Percentiles rank a stretch among this genome's conserved stretches.
Conservation (phyloP, 2,113 vertebrate genomes). For the Camelus dromedarius region DNA sequence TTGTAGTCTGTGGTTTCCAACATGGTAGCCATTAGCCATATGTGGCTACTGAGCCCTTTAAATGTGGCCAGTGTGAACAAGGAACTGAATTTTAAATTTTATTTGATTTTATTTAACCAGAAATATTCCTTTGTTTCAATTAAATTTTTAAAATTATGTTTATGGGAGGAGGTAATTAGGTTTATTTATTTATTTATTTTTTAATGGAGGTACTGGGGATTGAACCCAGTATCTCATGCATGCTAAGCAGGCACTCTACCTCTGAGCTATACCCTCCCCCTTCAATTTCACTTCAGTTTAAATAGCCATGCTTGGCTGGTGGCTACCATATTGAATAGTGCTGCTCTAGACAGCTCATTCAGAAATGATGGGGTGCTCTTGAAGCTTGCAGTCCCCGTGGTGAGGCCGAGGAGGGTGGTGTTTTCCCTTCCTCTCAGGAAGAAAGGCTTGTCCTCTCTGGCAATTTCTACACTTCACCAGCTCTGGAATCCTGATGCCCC, state of each 20-base stretch:
- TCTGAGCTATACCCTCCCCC: too few relatives aligned
- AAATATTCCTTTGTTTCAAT: background rate
- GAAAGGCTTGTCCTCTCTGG: conserved; percentile 60
- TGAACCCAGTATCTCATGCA: too few relatives aligned
- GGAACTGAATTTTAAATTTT: background rate
- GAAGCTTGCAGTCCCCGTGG: background rate
- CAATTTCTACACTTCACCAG: conserved; percentile 58
- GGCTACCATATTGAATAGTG: background rate
- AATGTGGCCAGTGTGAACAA: background rate
- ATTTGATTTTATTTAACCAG: conserved; percentile 37
- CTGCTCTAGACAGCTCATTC: background rate
- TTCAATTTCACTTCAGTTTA: background rate
- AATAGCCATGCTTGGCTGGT: background rate
- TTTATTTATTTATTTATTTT: too few relatives aligned
- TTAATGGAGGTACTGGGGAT: too few relatives aligned
- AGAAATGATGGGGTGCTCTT: background rate
- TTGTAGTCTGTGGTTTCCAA: background rate
- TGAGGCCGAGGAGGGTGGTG: background rate
- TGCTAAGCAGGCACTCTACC: too few relatives aligned
- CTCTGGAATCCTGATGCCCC: conserved; percentile 72
- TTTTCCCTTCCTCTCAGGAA: conserved; percentile 53
- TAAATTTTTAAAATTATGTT: too few relatives aligned
- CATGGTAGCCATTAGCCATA: background rate
- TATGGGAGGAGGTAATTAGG: too few relatives aligned
- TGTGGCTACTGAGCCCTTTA: background rate